phyloP scores from a whole-genome alignment of 2,113 vertebrate species.

The Piaya cayana region DNA sequence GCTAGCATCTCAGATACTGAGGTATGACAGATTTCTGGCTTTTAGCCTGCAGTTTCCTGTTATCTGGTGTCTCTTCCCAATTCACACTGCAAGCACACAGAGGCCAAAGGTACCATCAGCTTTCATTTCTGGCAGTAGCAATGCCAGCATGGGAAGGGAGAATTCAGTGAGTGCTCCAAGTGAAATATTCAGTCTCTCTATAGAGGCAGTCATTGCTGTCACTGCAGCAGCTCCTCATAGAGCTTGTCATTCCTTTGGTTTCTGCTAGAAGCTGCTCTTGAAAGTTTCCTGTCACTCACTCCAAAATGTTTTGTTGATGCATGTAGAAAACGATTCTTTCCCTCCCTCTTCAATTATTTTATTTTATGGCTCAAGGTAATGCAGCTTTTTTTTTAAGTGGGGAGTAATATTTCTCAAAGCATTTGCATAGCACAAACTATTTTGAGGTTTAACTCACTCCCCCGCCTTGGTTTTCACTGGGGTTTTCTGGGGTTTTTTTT shows the following conservation, averaged over 20 bases:
- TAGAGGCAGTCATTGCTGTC: not conserved
- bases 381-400: not conserved
- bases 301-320: not conserved
- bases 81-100: not conserved
- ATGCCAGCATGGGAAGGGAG: not conserved
- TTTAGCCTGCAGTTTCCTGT: not conserved
- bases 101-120: not conserved
- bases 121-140: not conserved
- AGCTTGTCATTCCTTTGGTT: not conserved
- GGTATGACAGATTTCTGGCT: conserved; percentile 31
- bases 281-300: not conserved
- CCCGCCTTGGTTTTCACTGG: fast-evolving
- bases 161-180: not conserved
- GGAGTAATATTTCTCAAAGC: not conserved
- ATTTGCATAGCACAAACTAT: not conserved
- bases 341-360: not conserved
- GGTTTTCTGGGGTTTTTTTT: not conserved
- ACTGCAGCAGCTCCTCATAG: fast-evolving
- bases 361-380: not conserved
- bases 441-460: not conserved
- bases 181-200: not conserved
- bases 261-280: not conserved
- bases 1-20: conserved; percentile 32
- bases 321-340: not conserved
- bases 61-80: not conserved